Evolutionary conservation across 2,113 vertebrate species (phyloP), one percentile per base, ranked within the genome.

Genomic region (Turdus rufiventris): DNA sequence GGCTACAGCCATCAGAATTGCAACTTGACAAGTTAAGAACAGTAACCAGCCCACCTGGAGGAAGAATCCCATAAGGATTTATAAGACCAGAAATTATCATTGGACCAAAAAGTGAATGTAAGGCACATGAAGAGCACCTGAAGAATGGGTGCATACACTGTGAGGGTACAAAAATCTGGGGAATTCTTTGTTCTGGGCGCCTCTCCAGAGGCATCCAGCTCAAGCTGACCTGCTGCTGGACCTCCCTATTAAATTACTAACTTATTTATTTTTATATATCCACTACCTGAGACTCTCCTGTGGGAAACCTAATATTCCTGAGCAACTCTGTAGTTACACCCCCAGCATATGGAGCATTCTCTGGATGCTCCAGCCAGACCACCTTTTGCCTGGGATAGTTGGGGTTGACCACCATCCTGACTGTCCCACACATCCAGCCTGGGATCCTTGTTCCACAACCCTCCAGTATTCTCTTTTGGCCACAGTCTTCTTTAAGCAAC

Each of bases 281-380:
- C 19, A 34, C 4, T 1, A 2, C 4, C 18, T n/a, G n/a, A 33
- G 33, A 14, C 19, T 28, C 28, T 45, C 11, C 38, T 47, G 13
- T 60, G 61, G 24, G 24, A 74, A 89, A 47, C 16, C 19, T 18
- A 10, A 7, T n/a, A 31, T 34, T 42, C 8, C 54, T 47, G 24
- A 47, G 21, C 56, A 79, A 15, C 7, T 53, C 70, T 71, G 9
- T 5, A 42, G 6, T 42, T 48, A n/a, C 14, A 34, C 0, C 7
- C 9, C 7, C 34, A 62, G 28, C 12, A 2, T 21, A 14, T 0
- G 6, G 38, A 61, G 12, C 34, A n/a, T 0, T 2, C 4, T 91
- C 18, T 38, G 36, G 9, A 26, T 0, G 0, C 1, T 4, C 5
- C 33, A 60, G 17, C 4, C 38, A 60, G 45, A 25, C 13, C 25